Evolutionary conservation across 2,797 vertebrate genomes (phyloP), one percentile per base, ranked within the genome.

Genomic region (Falco cherrug): DNA sequence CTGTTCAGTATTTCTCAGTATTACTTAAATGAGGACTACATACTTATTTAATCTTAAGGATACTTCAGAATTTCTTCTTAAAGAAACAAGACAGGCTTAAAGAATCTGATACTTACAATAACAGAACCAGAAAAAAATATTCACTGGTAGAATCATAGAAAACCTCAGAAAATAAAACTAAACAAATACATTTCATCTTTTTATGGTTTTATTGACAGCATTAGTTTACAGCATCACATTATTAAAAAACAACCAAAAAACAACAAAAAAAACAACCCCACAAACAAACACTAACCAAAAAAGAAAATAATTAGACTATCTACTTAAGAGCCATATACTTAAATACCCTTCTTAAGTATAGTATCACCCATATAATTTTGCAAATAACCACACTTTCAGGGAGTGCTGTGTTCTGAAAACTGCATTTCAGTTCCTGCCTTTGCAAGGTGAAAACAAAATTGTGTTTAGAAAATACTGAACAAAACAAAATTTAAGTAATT

Each of bases 361-460:
- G 4, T 16, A 39, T 31, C n/a, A 20, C 7, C 29, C 14, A 2
- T 45, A 37, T 28, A 0, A 56, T 77, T 80, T 90, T 59, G 56
- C 0, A 4, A 68, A 82, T n/a, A 67, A n/a, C 13, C 16, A 53
- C 6, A 8, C 3, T 76, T 73, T 80, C 11, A 56, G 9, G 11
- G 6, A 54, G 6, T 41, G 24, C 15, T 83, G 35, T 86, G 60
- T 77, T 96, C 89, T 77, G 51, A 95, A 94, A 76, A 73, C 10
- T 81, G 47, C 24, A 53, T 92, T 96, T 96, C 80, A 88, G 18
- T 69, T 95, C 63, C 91, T 51, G 76, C n/a, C 65, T 92, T 94
- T 95, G 41, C 64, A 87, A 95, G 56, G 50, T 90, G 84, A 96
- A 93, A 56, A 10, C 19, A 94, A 95, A 97, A 63, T 20, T 87